Conservation (phyloP, 1,140 invertebrate species). For the Papilio aristodemus region DNA sequence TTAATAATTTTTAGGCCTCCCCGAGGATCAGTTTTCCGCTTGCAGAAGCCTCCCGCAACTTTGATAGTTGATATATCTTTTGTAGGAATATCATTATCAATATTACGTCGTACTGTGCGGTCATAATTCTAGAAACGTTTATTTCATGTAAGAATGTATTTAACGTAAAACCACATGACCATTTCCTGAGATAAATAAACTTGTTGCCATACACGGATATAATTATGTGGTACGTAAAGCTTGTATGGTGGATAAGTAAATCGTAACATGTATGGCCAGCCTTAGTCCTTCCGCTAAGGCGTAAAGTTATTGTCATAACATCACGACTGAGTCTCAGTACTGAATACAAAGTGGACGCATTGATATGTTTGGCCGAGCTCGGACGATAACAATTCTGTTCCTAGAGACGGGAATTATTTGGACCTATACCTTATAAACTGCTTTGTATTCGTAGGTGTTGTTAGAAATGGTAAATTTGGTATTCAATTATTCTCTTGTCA, state of each 20-base stretch:
- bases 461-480: neutral
- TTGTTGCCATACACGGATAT: neutral
- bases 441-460: neutral
- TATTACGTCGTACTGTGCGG: no score
- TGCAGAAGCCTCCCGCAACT: neutral
- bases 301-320: conserved; percentile 31
- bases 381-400: conserved; percentile 11
- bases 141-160: no score
- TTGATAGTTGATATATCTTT: no score
- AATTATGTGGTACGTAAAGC: neutral
- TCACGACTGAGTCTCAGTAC: conserved; percentile 10
- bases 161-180: neutral
- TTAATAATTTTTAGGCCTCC: no score
- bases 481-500: neutral
- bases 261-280: conserved; percentile 13
- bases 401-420: conserved; percentile 6
- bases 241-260: neutral
- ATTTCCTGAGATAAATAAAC: neutral
- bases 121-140: no score
- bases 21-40: no score
- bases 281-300: conserved; percentile 27
- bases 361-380: conserved; percentile 11
- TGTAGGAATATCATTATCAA: no score
- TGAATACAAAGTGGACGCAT: conserved; percentile 28
- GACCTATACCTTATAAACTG: neutral